These are phyloP conservation scores for Drosophila ohnishii DNA, from an alignment of 1,140 invertebrate species.

Conservation along the genomic window DNA sequence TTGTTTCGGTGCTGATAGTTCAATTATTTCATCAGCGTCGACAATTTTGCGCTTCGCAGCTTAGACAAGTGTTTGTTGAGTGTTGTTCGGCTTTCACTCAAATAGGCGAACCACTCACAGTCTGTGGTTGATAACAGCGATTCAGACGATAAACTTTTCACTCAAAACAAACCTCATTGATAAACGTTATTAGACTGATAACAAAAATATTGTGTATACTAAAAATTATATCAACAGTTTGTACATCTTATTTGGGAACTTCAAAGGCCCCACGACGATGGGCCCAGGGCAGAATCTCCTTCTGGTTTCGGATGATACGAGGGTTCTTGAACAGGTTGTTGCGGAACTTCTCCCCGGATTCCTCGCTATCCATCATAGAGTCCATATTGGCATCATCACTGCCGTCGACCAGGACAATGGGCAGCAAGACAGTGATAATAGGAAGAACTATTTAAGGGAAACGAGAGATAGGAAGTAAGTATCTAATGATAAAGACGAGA, in stretches of 20 bases:
- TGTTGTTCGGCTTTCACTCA: background rate
- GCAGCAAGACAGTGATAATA: conserved; percentile 46
- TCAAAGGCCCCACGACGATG: conserved; percentile 64
- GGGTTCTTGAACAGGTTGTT: conserved; percentile 47
- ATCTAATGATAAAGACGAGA: background rate
- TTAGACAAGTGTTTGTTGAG: background rate
- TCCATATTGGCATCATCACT: conserved; percentile 66
- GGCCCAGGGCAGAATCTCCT: conserved; percentile 66
- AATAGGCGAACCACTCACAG: background rate
- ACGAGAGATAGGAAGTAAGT: background rate
- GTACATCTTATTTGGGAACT: conserved; percentile 4
- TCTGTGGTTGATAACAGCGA: conserved; percentile 20
- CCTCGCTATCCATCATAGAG: conserved; percentile 44
- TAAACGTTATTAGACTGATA: conserved; percentile 10
- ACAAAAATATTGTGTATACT: background rate
- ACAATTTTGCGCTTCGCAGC: conserved; percentile 9
- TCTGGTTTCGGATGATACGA: conserved; percentile 38
- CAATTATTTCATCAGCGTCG: conserved; percentile 49
- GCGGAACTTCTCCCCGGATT: conserved; percentile 47
- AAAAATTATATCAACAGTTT: conserved; percentile 10
- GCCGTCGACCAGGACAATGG: conserved; percentile 52
- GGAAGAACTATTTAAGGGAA: conserved; percentile 39
- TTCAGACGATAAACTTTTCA: conserved; percentile 2
- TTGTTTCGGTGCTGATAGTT: conserved; percentile 19
- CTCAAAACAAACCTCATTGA: conserved; percentile 5